These are phyloP conservation scores for Empis livida DNA, from an alignment of 2,888 invertebrate genomes.

Conservation along the genomic window DNA sequence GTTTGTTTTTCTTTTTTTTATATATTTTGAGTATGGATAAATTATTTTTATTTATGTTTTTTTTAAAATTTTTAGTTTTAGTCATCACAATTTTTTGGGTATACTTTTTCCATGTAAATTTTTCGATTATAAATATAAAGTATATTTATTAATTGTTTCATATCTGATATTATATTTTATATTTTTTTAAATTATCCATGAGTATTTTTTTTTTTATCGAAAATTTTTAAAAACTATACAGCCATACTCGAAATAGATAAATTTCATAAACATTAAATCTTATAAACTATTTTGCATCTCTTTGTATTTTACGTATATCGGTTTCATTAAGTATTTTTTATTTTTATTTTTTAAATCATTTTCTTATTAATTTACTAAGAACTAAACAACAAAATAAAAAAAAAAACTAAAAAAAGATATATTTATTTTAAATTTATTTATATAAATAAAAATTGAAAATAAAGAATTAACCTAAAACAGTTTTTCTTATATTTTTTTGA, in stretches of 20 bases:
- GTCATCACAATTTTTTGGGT: no score
- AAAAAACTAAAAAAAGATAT: no score
- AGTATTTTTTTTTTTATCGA: not conserved
- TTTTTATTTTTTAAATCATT: not conserved
- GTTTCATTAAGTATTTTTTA: not conserved
- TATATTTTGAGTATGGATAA: no score
- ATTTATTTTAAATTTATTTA: not conserved
- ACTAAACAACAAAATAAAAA: not conserved
- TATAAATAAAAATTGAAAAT: not conserved
- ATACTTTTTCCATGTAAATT: no score
- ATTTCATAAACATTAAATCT: not conserved
- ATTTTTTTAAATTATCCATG: no score
- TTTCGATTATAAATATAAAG: no score
- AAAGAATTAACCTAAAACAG: not conserved
- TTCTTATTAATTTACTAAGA: not conserved
- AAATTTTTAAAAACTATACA: not conserved
- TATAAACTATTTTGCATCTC: not conserved
- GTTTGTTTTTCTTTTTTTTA: no score
- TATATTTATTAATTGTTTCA: no score
- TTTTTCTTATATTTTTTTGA: not conserved
- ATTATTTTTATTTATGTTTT: no score
- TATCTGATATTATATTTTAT: no score
- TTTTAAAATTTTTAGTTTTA: no score
- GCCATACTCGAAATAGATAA: not conserved
- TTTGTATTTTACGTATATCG: conserved; percentile 1